Evolutionary conservation across 2,113 vertebrate species (phyloP).

Genomic region (Caloenas nicobarica): DNA sequence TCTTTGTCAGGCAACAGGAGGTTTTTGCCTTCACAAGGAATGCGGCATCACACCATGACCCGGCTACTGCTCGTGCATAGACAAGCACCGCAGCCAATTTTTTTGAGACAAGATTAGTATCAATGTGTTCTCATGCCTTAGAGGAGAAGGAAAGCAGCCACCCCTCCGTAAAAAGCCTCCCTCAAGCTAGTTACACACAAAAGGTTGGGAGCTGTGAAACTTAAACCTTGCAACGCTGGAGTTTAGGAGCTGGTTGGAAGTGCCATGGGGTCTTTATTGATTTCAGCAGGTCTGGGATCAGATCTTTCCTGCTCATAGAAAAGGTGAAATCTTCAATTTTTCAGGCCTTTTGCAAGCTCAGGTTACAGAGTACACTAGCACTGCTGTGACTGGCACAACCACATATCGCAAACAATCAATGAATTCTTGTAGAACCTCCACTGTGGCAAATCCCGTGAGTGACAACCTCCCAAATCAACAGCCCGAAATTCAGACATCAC

Average conservation of each 20-base stretch:
- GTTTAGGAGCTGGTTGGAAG: background rate
- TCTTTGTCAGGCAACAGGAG: background rate
- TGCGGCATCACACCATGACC: background rate
- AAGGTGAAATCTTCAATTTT: background rate
- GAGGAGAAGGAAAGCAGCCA: slow-evolving; percentile 8
- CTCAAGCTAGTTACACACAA: background rate
- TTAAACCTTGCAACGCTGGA: background rate
- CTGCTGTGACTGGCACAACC: background rate
- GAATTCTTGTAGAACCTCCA: background rate
- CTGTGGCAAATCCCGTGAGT: background rate
- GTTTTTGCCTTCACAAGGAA: slow-evolving; percentile 19
- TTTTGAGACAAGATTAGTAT: slow-evolving; percentile 29
- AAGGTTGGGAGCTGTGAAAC: background rate
- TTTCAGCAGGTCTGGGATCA: background rate
- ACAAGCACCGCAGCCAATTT: background rate
- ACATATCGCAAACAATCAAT: rapidly evolving
- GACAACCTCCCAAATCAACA: background rate
- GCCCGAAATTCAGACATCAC: background rate
- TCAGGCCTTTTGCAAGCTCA: background rate
- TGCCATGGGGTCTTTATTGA: background rate
- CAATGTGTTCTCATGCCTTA: background rate
- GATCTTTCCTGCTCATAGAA: background rate
- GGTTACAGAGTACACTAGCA: background rate
- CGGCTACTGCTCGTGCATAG: slow-evolving; percentile 40
- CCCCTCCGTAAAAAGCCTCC: background rate